Evolutionary conservation across 2,113 vertebrate genomes (phyloP).

Genomic region (Empidonax traillii): DNA sequence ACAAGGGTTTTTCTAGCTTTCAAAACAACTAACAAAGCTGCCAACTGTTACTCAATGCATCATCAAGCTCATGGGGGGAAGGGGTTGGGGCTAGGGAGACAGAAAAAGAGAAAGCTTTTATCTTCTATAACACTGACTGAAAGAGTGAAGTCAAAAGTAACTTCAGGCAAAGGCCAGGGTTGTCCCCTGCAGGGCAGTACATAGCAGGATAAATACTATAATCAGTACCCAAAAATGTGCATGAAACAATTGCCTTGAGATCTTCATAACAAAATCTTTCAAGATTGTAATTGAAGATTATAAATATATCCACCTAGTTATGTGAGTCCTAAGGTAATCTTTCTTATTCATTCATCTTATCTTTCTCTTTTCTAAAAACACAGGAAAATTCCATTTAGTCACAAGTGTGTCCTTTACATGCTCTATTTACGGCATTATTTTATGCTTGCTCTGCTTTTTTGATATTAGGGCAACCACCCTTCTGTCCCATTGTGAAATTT

Average conservation of each 20-base stretch:
- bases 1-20: constrained; percentile 43
- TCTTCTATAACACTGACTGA: background rate
- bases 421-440: background rate
- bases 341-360: background rate
- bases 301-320: background rate
- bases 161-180: background rate
- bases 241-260: background rate
- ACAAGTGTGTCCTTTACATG: background rate
- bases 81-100: background rate
- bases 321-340: background rate
- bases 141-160: background rate
- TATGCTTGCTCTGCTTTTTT: background rate
- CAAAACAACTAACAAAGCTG: constrained; percentile 55
- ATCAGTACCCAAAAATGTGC: background rate
- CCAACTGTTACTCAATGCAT: constrained; percentile 52
- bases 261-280: background rate
- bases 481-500: background rate
- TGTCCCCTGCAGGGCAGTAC: background rate
- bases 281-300: background rate
- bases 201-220: background rate
- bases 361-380: background rate
- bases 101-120: background rate
- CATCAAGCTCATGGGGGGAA: background rate
- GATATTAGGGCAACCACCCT: background rate
- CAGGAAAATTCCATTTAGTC: background rate